These are phyloP conservation scores for Leptoteleia sp. DNA, from an alignment of 1,140 invertebrate species.

Conservation along the genomic window DNA sequence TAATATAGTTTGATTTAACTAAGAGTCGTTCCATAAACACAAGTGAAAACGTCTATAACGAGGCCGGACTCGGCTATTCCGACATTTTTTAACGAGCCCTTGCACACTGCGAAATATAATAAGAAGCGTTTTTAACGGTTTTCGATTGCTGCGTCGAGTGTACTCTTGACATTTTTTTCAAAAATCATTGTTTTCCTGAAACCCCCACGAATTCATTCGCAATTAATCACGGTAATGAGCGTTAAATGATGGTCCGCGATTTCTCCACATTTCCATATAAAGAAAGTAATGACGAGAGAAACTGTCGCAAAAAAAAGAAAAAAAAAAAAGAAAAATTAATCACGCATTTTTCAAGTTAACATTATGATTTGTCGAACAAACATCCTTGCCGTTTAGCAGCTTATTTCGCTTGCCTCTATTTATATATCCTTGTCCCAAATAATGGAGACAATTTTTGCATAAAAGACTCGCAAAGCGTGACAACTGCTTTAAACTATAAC, in stretches of 20 bases:
- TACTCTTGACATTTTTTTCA: slow-evolving; percentile 24
- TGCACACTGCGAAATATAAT: slow-evolving; percentile 15
- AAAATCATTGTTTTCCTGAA: neutral
- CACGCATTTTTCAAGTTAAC: neutral
- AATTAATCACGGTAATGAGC: slow-evolving; percentile 1
- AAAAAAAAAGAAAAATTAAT: slow-evolving; percentile 1
- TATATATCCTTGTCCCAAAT: slow-evolving; percentile 41
- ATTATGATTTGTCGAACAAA: neutral
- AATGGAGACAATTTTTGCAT: slow-evolving; percentile 56
- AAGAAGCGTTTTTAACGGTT: slow-evolving; percentile 11
- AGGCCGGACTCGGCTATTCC: slow-evolving; percentile 9
- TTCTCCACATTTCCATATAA: neutral
- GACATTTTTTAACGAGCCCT: slow-evolving; percentile 14
- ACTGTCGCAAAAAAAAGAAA: too few relatives aligned
- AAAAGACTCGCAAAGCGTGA: slow-evolving; percentile 50
- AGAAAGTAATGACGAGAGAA: neutral
- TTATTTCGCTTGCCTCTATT: slow-evolving; percentile 22
- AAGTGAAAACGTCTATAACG: slow-evolving; percentile 35
- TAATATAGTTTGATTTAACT: slow-evolving; percentile 13
- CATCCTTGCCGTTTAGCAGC: neutral
- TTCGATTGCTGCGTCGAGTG: slow-evolving; percentile 1
- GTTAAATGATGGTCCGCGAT: neutral
- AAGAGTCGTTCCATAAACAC: too few relatives aligned
- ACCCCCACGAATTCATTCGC: neutral
- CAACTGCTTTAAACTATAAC: slow-evolving; percentile 44